phyloP scores from a whole-genome alignment of 2,888 invertebrate species.

The Stenichneumon culpator region DNA sequence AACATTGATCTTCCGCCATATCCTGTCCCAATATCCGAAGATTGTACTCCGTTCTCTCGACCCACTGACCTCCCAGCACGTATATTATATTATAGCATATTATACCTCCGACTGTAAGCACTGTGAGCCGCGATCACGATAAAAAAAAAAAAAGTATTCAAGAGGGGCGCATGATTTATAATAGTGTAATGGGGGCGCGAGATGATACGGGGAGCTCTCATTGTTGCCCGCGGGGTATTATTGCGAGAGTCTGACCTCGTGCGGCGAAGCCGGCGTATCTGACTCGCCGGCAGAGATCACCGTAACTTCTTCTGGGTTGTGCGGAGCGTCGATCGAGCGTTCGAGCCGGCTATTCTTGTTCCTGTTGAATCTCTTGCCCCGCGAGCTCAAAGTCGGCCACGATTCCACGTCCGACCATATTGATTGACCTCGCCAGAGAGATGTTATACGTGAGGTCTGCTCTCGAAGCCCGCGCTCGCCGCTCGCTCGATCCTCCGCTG shows the following conservation, averaged over 20 bases:
- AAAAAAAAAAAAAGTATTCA: constrained; percentile 7
- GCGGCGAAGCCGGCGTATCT: constrained; percentile 55
- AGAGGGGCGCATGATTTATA: constrained; percentile 80
- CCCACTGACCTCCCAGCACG: constrained; percentile 76
- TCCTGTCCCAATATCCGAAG: constrained; percentile 33
- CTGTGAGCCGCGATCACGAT: constrained; percentile 36
- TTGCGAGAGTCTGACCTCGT: constrained; percentile 78
- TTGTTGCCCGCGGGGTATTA: constrained; percentile 78
- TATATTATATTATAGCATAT: constrained; percentile 27
- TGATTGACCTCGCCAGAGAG: constrained; percentile 74
- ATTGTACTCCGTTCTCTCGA: constrained; percentile 72
- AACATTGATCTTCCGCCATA: not conserved
- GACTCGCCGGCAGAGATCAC: constrained; percentile 49
- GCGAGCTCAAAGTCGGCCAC: constrained; percentile 73
- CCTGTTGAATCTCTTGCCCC: constrained; percentile 35
- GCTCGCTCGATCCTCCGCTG: constrained; percentile 50
- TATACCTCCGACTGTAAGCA: constrained; percentile 27
- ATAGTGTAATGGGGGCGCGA: constrained; percentile 81
- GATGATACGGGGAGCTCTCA: constrained; percentile 78
- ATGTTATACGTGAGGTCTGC: constrained; percentile 71
- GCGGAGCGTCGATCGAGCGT: constrained; percentile 61
- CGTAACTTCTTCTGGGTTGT: constrained; percentile 53
- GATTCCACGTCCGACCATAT: constrained; percentile 73
- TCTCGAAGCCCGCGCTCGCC: constrained; percentile 24
- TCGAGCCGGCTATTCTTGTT: constrained; percentile 47